phyloP scores from a whole-genome alignment of 2,113 vertebrate genomes.

The Mola mola region DNA sequence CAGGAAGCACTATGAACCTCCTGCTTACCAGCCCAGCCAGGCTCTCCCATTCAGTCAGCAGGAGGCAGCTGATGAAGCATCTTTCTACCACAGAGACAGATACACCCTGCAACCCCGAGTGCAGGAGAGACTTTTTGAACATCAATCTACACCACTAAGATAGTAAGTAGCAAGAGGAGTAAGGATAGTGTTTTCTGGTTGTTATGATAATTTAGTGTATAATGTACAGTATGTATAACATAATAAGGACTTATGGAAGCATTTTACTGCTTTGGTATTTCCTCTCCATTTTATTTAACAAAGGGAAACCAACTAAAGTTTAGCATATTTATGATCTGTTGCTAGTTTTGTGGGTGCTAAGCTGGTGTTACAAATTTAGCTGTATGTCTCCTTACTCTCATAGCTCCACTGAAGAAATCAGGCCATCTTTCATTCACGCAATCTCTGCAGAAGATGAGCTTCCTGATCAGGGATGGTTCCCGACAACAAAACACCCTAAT shows the following conservation, averaged over 20 bases:
- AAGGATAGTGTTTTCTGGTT: neutral
- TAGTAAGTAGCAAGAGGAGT: constrained; percentile 38
- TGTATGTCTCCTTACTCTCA: constrained; percentile 8
- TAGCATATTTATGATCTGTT: neutral
- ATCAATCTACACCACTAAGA: constrained; percentile 7
- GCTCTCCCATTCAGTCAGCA: constrained; percentile 30
- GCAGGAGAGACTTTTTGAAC: constrained; percentile 5
- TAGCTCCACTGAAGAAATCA: constrained; percentile 42
- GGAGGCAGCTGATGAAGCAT: constrained; percentile 10
- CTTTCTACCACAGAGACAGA: constrained; percentile 1
- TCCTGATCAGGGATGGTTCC: constrained; percentile 12
- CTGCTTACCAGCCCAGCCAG: constrained; percentile 30
- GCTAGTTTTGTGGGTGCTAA: constrained; percentile 3
- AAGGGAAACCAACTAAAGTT: too few species aligned
- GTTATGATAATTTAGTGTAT: neutral
- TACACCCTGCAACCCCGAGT: constrained; percentile 14
- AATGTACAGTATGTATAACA: too few species aligned
- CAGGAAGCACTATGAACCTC: constrained; percentile 14
- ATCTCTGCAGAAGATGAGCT: constrained; percentile 4
- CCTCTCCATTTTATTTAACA: too few species aligned
- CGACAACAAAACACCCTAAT: neutral
- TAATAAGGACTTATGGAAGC: too few species aligned
- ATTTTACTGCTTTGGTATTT: too few species aligned
- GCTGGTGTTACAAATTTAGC: neutral
- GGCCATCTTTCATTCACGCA: constrained; percentile 24